Percentiles rank a stretch among this genome's conserved stretches.
These are phyloP conservation scores for Dromiciops gliroides DNA, from an alignment of 2,113 vertebrate species.

Conservation along the genomic window DNA sequence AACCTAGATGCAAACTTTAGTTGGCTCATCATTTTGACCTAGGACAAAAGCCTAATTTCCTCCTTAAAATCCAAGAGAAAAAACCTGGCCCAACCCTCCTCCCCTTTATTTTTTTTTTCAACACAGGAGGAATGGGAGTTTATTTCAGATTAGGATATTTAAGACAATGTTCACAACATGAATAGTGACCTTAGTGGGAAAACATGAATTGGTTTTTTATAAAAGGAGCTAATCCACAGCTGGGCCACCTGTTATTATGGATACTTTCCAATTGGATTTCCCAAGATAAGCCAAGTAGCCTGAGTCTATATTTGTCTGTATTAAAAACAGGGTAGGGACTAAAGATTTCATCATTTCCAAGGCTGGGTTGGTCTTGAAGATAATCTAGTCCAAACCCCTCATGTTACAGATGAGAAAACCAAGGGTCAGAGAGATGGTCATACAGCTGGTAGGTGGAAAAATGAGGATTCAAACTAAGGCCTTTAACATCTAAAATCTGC, in stretches of 20 bases:
- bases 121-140: constrained; percentile 20
- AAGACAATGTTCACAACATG: constrained; percentile 35
- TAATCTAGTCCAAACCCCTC: background rate
- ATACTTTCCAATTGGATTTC: constrained; percentile 25
- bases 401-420: background rate
- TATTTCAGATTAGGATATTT: constrained; percentile 25
- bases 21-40: background rate
- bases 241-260: constrained; percentile 59
- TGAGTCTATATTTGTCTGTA: background rate
- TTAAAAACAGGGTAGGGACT: background rate
- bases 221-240: constrained; percentile 49
- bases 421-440: background rate
- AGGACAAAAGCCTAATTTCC: background rate
- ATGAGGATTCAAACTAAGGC: background rate
- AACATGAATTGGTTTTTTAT: constrained; percentile 17
- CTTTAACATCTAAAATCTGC: background rate
- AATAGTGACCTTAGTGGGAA: background rate
- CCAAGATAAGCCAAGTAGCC: constrained; percentile 42
- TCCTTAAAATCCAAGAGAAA: constrained; percentile 25
- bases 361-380: background rate
- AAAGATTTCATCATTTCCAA: background rate
- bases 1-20: background rate
- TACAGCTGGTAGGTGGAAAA: background rate
- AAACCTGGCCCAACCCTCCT: constrained; percentile 1
- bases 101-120: constrained; percentile 34